Conservation (phyloP, 2,113 vertebrate genomes). For the Cisticola juncidis region DNA sequence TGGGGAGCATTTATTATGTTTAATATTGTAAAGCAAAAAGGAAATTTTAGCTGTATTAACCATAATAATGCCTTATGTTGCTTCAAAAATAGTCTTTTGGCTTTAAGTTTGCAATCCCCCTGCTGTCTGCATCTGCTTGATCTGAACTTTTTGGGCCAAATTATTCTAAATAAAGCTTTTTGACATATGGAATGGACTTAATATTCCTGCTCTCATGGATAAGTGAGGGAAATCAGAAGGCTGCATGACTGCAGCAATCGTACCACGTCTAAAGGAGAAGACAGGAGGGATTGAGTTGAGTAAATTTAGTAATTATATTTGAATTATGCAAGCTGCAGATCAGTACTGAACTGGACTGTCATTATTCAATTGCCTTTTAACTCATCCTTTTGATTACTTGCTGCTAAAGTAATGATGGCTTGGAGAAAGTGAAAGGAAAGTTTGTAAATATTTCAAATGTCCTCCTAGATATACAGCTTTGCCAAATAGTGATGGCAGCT, state of each 20-base stretch:
- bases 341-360: not conserved
- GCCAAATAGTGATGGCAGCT: not conserved
- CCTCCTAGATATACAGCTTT: not conserved
- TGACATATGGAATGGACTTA: not conserved
- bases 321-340: not conserved
- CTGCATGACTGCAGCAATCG: not conserved
- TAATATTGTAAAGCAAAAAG: conserved; percentile 63
- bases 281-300: not conserved
- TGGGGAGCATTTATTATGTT: conserved; percentile 57
- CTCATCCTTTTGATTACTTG: not conserved
- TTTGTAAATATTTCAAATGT: not conserved
- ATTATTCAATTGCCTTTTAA: not conserved
- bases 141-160: conserved; percentile 43
- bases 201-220: not conserved
- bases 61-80: conserved; percentile 57
- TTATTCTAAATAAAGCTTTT: conserved; percentile 39
- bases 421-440: not conserved
- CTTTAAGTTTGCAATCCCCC: conserved; percentile 36
- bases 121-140: conserved; percentile 58
- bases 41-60: conserved; percentile 65
- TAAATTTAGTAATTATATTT: not conserved
- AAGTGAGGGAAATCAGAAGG: not conserved
- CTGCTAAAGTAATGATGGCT: not conserved
- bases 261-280: not conserved
- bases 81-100: conserved; percentile 56